Evolutionary conservation across 2,113 vertebrate genomes (phyloP).

Genomic region (Colaptes auratus): DNA sequence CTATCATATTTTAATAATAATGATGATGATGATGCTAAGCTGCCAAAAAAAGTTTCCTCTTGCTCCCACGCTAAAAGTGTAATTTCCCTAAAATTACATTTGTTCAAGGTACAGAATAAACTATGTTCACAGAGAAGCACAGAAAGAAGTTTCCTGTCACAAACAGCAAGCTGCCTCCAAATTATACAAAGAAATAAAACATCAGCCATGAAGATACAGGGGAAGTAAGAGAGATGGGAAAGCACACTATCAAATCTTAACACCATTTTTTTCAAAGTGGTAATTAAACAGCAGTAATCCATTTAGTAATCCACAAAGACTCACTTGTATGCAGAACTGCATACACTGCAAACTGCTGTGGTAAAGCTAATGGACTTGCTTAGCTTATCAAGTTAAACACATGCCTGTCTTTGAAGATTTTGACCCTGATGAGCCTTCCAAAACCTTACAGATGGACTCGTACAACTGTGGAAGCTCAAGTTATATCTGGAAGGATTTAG

Average conservation of each 20-base stretch:
- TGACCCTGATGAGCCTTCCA: neutral
- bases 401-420: neutral
- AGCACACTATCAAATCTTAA: neutral
- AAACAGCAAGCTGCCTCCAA: neutral
- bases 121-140: neutral
- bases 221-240: neutral
- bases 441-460: neutral
- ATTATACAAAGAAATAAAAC: neutral
- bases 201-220: neutral
- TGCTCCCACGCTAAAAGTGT: constrained; percentile 50
- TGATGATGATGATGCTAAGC: constrained; percentile 36
- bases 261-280: neutral
- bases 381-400: neutral
- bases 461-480: neutral
- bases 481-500: neutral
- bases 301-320: constrained; percentile 10
- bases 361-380: neutral
- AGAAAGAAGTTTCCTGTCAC: neutral
- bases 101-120: constrained; percentile 35
- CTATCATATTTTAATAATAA: constrained; percentile 66
- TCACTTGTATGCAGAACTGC: neutral
- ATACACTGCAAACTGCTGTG: neutral
- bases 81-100: constrained; percentile 50
- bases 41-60: constrained; percentile 50
- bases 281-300: constrained; percentile 21